Evolutionary conservation across 2,797 vertebrate genomes (phyloP), one percentile per base, ranked within the genome.

Genomic region (Lepus townsendii): DNA sequence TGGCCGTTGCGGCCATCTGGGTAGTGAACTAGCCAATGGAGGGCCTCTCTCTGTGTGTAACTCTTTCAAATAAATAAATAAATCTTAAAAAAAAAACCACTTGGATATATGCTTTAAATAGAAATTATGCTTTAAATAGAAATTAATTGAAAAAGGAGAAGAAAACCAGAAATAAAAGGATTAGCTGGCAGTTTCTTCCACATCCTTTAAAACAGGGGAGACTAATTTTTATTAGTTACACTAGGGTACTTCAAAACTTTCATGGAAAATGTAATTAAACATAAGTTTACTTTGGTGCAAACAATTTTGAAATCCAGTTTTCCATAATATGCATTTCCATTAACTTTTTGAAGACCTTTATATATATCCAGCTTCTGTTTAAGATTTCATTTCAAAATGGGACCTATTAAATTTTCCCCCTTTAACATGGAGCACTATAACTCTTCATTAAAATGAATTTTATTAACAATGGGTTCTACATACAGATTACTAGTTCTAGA

Each of bases 371-470:
- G 20, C 52, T 68, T 52, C 62, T 69, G 60, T 10, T 62, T 77
- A 76, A 85, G 80, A 77, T 83, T 83, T 86, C 69, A 85, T 54
- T 86, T 86, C 26, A 90, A 76, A 93, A 68, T 9, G 17, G 38
- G 75, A 52, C 42, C 22, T 60, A 78, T 1, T 72, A 69, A 20
- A n/a, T 71, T 35, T 52, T 57, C 62, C 8, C 10, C 20, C 47
- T 35, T 66, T 54, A 73, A 73, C 26, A 88, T 62, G 75, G 12
- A 71, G 7, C 2, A 68, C 35, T 65, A 5, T 10, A 54, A 38
- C 14, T 78, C 60, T 65, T 27, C 42, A 62, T 89, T 88, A 91
- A 88, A 82, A 63, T 72, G 38, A 54, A 73, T 85, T 86, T 60
- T 93, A 0, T 57, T 63, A 95, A 86, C 22, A 83, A 26, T 38